Evolutionary conservation across 1,140 invertebrate species (phyloP).

Genomic region (Drosophila sturtevanti): DNA sequence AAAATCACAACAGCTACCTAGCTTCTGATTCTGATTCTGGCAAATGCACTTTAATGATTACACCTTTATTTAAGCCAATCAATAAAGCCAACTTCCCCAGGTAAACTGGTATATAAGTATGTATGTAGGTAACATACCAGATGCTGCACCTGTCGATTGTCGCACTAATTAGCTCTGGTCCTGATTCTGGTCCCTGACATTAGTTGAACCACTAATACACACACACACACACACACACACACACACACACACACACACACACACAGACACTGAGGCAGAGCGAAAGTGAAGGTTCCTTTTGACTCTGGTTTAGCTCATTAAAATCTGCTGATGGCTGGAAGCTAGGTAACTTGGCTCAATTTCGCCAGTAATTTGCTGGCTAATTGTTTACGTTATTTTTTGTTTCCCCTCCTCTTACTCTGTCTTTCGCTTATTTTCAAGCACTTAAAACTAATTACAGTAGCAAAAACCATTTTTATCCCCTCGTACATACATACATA

Average conservation of each 20-base stretch:
- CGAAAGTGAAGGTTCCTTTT: neutral
- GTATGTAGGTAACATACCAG: too few species aligned
- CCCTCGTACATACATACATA: neutral
- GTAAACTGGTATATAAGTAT: too few species aligned
- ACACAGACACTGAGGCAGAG: neutral
- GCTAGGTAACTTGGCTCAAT: slow-evolving; percentile 7
- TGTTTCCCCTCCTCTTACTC: neutral
- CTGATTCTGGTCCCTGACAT: neutral
- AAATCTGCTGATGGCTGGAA: neutral
- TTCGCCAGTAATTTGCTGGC: slow-evolving; percentile 7
- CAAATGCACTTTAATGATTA: slow-evolving; percentile 2
- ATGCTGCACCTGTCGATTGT: slow-evolving; percentile 6
- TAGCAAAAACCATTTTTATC: slow-evolving; percentile 1
- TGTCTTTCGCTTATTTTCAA: neutral
- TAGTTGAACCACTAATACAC: neutral
- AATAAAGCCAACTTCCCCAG: neutral
- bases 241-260: neutral
- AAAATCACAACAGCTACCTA: neutral
- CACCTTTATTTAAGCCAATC: neutral
- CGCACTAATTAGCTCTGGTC: slow-evolving; percentile 11
- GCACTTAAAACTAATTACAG: slow-evolving; percentile 17
- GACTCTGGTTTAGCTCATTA: slow-evolving; percentile 1
- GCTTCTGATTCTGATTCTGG: neutral
- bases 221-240: neutral
- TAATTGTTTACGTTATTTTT: slow-evolving; percentile 10